Percentiles rank a stretch among this genome's conserved stretches.
phyloP scores from a whole-genome alignment of 2,888 invertebrate genomes.

The Andricus quercusramuli region DNA sequence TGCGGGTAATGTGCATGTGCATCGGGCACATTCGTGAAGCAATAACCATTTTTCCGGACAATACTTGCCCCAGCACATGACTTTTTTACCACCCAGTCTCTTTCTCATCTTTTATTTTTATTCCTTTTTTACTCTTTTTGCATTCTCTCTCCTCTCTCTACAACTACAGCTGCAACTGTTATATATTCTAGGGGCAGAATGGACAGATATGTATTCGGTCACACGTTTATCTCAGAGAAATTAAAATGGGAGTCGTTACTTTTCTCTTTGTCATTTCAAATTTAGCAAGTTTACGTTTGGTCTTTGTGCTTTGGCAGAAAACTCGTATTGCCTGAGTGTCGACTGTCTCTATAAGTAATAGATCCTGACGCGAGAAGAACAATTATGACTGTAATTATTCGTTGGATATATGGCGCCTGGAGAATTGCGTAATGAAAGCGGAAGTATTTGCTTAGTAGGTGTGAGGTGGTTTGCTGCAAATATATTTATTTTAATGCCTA shows the following conservation, averaged over 20 bases:
- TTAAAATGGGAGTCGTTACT: slow-evolving; percentile 22
- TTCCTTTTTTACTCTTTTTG: slow-evolving; percentile 9
- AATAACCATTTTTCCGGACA: slow-evolving; percentile 73
- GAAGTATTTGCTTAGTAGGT: background rate
- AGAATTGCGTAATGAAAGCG: background rate
- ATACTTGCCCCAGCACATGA: slow-evolving; percentile 60
- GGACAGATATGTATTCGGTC: background rate
- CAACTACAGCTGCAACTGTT: background rate
- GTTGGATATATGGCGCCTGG: background rate
- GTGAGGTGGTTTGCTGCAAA: background rate
- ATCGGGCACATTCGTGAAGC: slow-evolving; percentile 71
- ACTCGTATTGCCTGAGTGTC: background rate
- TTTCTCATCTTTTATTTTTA: slow-evolving; percentile 25
- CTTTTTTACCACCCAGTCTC: slow-evolving; percentile 35
- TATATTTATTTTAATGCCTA: background rate
- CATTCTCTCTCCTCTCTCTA: slow-evolving; percentile 8
- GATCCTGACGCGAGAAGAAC: background rate
- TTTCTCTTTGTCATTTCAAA: slow-evolving; percentile 6
- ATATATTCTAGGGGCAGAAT: background rate
- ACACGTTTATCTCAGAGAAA: slow-evolving; percentile 5
- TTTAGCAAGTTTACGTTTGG: slow-evolving; percentile 38
- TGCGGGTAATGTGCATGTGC: slow-evolving; percentile 70
- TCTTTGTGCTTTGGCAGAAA: slow-evolving; percentile 20
- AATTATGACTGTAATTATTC: slow-evolving; percentile 3
- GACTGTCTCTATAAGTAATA: background rate